Base-by-base conservation (phyloP, 30 jellyfish, hydroid and myxozoan genomes). In the Aurelia sp. region DNA sequence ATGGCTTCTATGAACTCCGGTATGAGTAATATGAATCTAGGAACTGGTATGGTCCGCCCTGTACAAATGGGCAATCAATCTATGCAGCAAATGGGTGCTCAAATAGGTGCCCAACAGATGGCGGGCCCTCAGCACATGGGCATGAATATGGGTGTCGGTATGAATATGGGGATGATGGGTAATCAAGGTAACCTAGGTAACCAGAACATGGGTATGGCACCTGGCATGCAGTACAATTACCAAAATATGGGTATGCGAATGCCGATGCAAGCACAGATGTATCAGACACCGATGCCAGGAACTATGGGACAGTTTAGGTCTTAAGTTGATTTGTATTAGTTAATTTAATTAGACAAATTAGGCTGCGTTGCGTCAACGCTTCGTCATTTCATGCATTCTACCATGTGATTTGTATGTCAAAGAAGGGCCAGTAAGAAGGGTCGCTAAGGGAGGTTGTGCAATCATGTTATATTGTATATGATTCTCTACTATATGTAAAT, bases 251-350 rank as follows among this genome's bases (percentile, higher is more conserved):
- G 93, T 30, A 81, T 85, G 92, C 92, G 86, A n/a, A 81, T 81
- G 96, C 90, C 84, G 19, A 79, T 82, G 98, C 96, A 79, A 52
- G 77, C 96, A 57, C 95, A 69, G 41, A 72, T 73, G 78, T 78
- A 85, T 23, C 90, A 90, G 35, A 65, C 84, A 21, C 65, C 84
- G 17, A 71, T 87, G 87, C 84, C 51, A 33, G 90, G 86, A 23
- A 74, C 82, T 57, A 63, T 82, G 80, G 97, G 96, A 40, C 93
- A 83, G 63, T 90, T 90, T 71, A 90, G 88, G 71, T 81, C 97
- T 52, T 82, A 70, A 70, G 37, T 82, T 60, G 47, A 16, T 66
- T 50, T 50, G 8, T 69, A 23, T 41, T 41, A 41, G 4, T 18
- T 17, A 40, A 69, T 69, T 69, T 40, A 41, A 17, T 22, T 13